Conservation (phyloP, 2,888 invertebrate species). For the Acanthococcus lagerstroemiae region DNA sequence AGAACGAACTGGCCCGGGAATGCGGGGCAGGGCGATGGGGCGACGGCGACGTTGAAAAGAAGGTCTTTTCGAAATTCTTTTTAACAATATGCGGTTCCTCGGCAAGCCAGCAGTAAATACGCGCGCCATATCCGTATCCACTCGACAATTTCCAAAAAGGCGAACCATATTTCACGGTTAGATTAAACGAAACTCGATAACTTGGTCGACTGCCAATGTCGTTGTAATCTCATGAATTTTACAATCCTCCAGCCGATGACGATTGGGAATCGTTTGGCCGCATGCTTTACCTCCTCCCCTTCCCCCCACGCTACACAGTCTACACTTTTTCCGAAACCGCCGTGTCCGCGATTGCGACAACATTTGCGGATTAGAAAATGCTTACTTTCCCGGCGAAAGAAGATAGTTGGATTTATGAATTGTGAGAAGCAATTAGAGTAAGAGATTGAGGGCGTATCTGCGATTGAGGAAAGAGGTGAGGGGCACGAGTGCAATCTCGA, state of each 20-base stretch:
- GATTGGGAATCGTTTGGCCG: conserved; percentile 5
- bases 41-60: neutral
- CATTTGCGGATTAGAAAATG: too few species aligned
- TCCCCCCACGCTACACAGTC: too few species aligned
- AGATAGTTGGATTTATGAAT: too few species aligned
- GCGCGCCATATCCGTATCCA: conserved; percentile 2
- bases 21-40: neutral
- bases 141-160: conserved; percentile 8
- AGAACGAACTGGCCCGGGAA: neutral
- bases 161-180: conserved; percentile 7
- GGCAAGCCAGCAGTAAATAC: neutral
- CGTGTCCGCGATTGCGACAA: too few species aligned
- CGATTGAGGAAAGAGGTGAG: too few species aligned
- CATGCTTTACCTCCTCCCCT: too few species aligned
- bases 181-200: conserved; percentile 17
- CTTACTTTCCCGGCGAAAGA: too few species aligned
- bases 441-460: too few species aligned
- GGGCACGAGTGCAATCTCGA: too few species aligned
- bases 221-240: conserved; percentile 15
- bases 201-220: conserved; percentile 13
- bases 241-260: neutral
- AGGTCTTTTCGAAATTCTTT: neutral
- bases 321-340: too few species aligned
- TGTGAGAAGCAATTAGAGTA: too few species aligned
- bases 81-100: conserved; percentile 10